phyloP scores from a whole-genome alignment of 2,113 vertebrate species.

The Columba janthina region DNA sequence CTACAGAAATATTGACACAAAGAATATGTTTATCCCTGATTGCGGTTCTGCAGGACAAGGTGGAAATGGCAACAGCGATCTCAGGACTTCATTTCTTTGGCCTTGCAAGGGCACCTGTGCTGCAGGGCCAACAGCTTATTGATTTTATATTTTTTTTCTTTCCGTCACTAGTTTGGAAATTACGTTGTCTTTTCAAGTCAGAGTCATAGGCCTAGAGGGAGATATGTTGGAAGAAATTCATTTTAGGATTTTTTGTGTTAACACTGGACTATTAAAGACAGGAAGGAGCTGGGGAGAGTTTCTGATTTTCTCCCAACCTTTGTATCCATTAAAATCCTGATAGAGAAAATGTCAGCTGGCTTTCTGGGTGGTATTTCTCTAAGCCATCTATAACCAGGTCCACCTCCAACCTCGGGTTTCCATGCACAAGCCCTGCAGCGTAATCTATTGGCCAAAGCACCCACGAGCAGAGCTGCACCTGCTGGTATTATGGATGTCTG shows the following conservation, averaged over 20 bases:
- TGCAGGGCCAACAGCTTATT: neutral
- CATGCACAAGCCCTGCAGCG: neutral
- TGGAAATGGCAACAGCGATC: conserved; percentile 31
- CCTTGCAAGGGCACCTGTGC: neutral
- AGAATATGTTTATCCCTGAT: conserved; percentile 57
- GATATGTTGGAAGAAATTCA: neutral
- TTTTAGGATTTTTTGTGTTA: neutral
- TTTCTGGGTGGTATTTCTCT: neutral
- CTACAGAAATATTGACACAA: conserved; percentile 69
- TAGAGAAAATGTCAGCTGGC: neutral
- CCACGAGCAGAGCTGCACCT: neutral
- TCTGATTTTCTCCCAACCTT: neutral
- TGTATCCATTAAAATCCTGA: neutral
- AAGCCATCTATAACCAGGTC: neutral
- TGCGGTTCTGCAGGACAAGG: conserved; percentile 35
- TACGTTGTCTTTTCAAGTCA: conserved; percentile 3
- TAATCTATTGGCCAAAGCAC: neutral
- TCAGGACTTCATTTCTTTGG: conserved; percentile 58
- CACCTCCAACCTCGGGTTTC: neutral
- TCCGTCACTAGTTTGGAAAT: neutral
- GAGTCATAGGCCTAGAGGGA: neutral
- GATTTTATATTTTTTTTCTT: neutral
- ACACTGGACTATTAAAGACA: neutral
- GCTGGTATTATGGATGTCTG: accelerated
- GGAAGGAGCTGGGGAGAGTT: neutral